These are phyloP conservation scores for Geotria australis DNA, from an alignment of 2,797 vertebrate genomes.

Conservation along the genomic window DNA sequence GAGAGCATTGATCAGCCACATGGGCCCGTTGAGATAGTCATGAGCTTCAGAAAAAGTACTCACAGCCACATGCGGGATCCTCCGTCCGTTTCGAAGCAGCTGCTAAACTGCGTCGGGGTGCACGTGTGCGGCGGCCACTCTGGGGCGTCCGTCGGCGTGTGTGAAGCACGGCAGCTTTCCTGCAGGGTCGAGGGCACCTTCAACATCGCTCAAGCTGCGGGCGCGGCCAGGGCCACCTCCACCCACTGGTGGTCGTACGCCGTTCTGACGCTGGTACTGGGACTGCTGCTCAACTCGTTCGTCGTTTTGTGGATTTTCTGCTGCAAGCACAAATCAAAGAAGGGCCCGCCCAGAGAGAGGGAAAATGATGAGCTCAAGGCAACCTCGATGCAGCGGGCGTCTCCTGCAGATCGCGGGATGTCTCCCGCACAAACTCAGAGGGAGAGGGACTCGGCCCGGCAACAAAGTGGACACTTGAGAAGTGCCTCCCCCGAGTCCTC, in stretches of 20 bases:
- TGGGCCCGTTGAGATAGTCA: not conserved
- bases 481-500: too few relatives aligned
- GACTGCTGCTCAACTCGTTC: not conserved
- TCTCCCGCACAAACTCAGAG: too few relatives aligned
- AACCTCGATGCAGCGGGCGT: too few relatives aligned
- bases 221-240: not conserved
- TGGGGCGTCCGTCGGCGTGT: not conserved
- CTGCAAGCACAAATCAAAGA: not conserved
- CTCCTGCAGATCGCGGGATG: too few relatives aligned
- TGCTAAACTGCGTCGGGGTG: not conserved
- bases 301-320: not conserved
- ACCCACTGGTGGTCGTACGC: not conserved
- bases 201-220: not conserved
- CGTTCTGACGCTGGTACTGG: not conserved
- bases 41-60: not conserved
- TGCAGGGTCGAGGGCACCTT: not conserved
- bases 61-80: not conserved
- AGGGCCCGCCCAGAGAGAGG: not conserved
- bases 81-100: not conserved
- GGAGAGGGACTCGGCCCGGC: too few relatives aligned
- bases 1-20: not conserved
- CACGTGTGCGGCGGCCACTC: not conserved
- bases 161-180: not conserved
- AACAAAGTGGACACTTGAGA: too few relatives aligned
- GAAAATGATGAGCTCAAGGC: too few relatives aligned